phyloP scores from a whole-genome alignment of 2,113 vertebrate genomes.

The Asarcornis scutulata region DNA sequence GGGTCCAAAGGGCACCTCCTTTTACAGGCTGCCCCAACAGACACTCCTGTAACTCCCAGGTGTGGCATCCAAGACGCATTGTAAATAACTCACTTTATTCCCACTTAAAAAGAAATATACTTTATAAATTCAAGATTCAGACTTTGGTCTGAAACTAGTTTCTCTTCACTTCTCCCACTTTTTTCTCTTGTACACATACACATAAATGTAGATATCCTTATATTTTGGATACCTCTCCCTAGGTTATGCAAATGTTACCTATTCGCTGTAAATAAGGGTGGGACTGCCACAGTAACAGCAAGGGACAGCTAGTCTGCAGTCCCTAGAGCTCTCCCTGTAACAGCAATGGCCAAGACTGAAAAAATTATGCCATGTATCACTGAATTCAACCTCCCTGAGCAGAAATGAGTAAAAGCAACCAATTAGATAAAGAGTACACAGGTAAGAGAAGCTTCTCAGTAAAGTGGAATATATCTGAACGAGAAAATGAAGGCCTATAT shows the following conservation, averaged over 20 bases:
- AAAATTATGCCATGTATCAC: not conserved
- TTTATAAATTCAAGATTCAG: not conserved
- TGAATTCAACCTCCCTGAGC: not conserved
- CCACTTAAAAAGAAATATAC: constrained; percentile 7
- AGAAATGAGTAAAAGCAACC: not conserved
- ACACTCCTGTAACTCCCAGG: not conserved
- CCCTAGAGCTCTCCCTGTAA: not conserved
- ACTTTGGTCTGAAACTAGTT: constrained; percentile 14
- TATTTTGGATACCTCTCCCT: not conserved
- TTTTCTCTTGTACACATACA: not conserved
- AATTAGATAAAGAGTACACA: not conserved
- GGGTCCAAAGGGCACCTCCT: constrained; percentile 38
- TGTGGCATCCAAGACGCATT: not conserved
- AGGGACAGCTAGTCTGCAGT: not conserved
- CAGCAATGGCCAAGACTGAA: not conserved
- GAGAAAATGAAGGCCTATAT: not conserved
- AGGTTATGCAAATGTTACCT: not conserved
- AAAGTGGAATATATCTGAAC: not conserved
- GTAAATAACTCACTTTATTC: constrained; percentile 42
- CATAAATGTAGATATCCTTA: not conserved
- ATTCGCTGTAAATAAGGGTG: not conserved
- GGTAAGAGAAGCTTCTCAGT: not conserved
- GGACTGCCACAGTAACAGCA: not conserved
- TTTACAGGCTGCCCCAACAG: constrained; percentile 14
- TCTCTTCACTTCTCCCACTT: not conserved